Base-by-base conservation (phyloP, 2,797 vertebrate species). In the Gymnoscopelus braueri region DNA sequence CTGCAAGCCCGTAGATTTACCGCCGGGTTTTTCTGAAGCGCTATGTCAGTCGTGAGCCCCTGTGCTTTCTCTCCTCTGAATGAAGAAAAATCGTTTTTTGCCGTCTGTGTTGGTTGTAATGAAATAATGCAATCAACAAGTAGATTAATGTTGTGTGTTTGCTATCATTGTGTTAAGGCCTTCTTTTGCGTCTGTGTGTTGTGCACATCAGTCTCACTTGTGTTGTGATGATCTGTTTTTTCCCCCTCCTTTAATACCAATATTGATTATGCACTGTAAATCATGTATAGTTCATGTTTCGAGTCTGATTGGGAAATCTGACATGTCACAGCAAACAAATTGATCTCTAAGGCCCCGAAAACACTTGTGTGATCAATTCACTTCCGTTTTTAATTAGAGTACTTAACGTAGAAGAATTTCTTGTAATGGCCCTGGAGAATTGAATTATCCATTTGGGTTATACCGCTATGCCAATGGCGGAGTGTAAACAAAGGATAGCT, bases 1-100 rank as follows among this genome's bases (percentile, higher is more conserved):
- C 53, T 19, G 54, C 62, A 66, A 58, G 70, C 71, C 63, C 60
- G 35, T 64, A 84, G 64, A 78, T 78, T 90, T 82, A 85, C 84
- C 74, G 80, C 67, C 55, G 32, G 73, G 67, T 52, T 39, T 49
- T 78, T 85, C 82, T 83, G 32, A 87, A 58, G 72, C 65, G 75
- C 67, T 77, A 59, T 82, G 51, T 79, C 74, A 79, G 65, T 78
- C 80, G 68, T 59, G 78, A 78, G 63, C 23, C 47, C 60, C 63
- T 60, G 50, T n/a, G 63, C 58, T 56, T 56, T 67, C 39, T 72
- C 50, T 84, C 58, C 35, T 56, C 51, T 63, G 79, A 84, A 83
- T 52, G 74, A 83, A 76, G 50, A 79, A 74, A 52, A 67, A 72
- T 19, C 9, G n/a, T 8, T 60, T 23, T 66, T 53, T 66, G 3